These are phyloP conservation scores for Plemyria rubiginata DNA, from an alignment of 2,888 invertebrate genomes.

Conservation along the genomic window DNA sequence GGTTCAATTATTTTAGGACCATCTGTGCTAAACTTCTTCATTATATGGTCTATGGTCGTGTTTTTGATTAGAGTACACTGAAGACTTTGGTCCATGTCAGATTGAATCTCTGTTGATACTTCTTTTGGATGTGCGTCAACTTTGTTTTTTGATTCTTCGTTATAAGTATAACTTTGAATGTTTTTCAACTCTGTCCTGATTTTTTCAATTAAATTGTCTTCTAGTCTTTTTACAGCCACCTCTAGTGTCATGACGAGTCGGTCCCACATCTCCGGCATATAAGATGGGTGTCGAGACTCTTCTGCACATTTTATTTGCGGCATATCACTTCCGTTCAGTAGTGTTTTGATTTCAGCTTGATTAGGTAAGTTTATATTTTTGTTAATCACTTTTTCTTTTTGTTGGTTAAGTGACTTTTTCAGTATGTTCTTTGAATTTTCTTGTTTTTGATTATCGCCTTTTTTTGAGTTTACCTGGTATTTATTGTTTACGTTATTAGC, in stretches of 20 bases:
- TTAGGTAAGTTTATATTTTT: slow-evolving; percentile 56
- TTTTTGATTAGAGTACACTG: slow-evolving; percentile 67
- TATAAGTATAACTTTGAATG: slow-evolving; percentile 18
- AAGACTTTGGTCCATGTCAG: slow-evolving; percentile 44
- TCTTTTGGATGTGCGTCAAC: slow-evolving; percentile 13
- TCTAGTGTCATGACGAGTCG: slow-evolving; percentile 59
- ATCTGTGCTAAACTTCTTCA: slow-evolving; percentile 53
- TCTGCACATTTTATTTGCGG: slow-evolving; percentile 48
- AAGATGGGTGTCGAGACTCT: slow-evolving; percentile 47
- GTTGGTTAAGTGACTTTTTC: slow-evolving; percentile 48
- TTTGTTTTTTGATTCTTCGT: slow-evolving; percentile 12
- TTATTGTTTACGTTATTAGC: slow-evolving; percentile 38
- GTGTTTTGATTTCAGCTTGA: slow-evolving; percentile 52
- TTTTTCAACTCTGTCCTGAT: slow-evolving; percentile 61
- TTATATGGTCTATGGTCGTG: slow-evolving; percentile 61
- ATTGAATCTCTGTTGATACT: slow-evolving; percentile 17
- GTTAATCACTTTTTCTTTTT: slow-evolving; percentile 37
- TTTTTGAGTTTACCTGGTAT: slow-evolving; percentile 34
- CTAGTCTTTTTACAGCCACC: slow-evolving; percentile 59
- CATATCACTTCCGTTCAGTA: slow-evolving; percentile 49
- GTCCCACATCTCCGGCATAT: slow-evolving; percentile 62
- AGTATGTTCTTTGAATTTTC: slow-evolving; percentile 45
- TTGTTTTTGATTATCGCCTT: slow-evolving; percentile 41
- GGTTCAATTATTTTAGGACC: slow-evolving; percentile 35
- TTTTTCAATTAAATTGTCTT: slow-evolving; percentile 61